These are phyloP conservation scores for Melinaea marsaeus DNA, from an alignment of 2,888 invertebrate genomes.

Conservation along the genomic window DNA sequence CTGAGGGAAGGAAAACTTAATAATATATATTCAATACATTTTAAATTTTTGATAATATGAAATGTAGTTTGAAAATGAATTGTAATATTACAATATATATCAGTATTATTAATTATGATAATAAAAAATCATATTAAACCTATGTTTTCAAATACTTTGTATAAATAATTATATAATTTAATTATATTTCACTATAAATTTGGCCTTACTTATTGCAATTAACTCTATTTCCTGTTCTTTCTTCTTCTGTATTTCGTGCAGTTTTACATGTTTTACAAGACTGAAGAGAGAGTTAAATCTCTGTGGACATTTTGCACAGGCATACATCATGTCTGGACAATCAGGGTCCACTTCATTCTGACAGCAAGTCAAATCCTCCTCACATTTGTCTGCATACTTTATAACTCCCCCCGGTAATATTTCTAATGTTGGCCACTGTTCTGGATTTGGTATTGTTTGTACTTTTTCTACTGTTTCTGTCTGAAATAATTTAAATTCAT, in stretches of 20 bases:
- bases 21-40: no score
- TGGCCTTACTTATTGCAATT: constrained; percentile 9
- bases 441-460: constrained; percentile 33
- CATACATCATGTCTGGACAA: constrained; percentile 56
- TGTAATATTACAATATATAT: no score
- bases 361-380: constrained; percentile 30
- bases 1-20: not conserved
- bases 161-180: no score
- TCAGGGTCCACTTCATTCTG: constrained; percentile 17
- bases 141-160: no score
- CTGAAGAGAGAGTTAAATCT: constrained; percentile 58
- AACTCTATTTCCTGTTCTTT: constrained; percentile 20
- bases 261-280: constrained; percentile 62
- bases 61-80: no score
- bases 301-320: constrained; percentile 64
- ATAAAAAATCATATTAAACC: no score
- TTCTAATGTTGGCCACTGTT: constrained; percentile 67
- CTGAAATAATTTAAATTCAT: constrained; percentile 7
- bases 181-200: no score
- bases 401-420: constrained; percentile 68
- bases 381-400: constrained; percentile 50
- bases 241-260: constrained; percentile 56
- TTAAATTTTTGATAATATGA: no score
- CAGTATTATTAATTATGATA: no score
- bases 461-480: constrained; percentile 17